Conservation (phyloP, 2,888 invertebrate species). For the Andricus curvator region DNA sequence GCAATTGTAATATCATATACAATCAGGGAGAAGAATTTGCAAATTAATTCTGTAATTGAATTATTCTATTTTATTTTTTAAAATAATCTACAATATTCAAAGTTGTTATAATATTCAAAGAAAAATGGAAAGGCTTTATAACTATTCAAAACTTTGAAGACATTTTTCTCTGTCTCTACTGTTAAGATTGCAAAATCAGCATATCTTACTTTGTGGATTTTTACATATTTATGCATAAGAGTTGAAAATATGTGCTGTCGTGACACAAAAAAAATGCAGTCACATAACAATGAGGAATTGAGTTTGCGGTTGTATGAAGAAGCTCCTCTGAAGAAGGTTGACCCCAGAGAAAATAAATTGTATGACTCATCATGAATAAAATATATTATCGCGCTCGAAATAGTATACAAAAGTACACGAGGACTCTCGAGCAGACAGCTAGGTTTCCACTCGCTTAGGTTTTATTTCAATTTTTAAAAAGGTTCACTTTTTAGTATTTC, state of each 20-base stretch:
- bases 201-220: conserved; percentile 7
- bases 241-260: conserved; percentile 30
- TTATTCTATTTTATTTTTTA: too few relatives aligned
- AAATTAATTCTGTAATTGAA: too few relatives aligned
- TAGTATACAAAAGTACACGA: neutral
- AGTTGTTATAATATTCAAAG: too few relatives aligned
- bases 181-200: neutral
- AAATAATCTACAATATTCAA: too few relatives aligned
- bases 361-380: conserved; percentile 38
- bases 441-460: conserved; percentile 7
- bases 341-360: conserved; percentile 38
- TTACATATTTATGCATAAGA: conserved; percentile 31
- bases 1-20: too few relatives aligned
- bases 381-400: conserved; percentile 20
- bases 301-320: conserved; percentile 31
- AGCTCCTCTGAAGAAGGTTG: conserved; percentile 25
- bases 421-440: conserved; percentile 6
- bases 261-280: conserved; percentile 14
- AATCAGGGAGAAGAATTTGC: too few relatives aligned
- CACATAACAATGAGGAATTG: conserved; percentile 30
- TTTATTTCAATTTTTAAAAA: conserved; percentile 10
- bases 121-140: neutral
- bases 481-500: neutral
- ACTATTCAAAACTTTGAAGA: neutral
- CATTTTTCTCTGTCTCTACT: neutral